phyloP scores from a whole-genome alignment of 2,888 invertebrate species.

The Caenorhabditis wallacei region DNA sequence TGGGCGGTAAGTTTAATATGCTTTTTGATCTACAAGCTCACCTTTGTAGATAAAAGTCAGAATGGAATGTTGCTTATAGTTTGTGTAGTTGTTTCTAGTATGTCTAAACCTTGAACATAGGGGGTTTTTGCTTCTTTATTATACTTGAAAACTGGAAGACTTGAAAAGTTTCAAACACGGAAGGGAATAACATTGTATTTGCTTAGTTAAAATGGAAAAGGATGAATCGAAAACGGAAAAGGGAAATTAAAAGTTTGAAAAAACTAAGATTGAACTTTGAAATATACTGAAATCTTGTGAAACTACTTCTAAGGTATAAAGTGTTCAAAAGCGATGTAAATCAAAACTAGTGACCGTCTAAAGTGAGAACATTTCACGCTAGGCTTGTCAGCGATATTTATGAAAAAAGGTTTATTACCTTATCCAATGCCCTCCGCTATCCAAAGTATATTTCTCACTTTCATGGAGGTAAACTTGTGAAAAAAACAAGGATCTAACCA shows the following conservation, averaged over 20 bases:
- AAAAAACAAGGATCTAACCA: slow-evolving; percentile 59
- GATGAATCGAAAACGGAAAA: slow-evolving; percentile 7
- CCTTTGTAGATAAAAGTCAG: slow-evolving; percentile 13
- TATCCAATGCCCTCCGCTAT: slow-evolving; percentile 10
- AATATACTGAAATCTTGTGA: neutral
- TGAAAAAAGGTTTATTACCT: slow-evolving; percentile 12
- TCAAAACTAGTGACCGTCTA: slow-evolving; percentile 27
- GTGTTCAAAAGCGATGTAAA: neutral
- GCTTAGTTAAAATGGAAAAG: slow-evolving; percentile 32
- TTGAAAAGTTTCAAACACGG: slow-evolving; percentile 38
- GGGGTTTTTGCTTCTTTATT: slow-evolving; percentile 19
- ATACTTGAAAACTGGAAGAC: slow-evolving; percentile 45
- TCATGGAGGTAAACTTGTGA: slow-evolving; percentile 57
- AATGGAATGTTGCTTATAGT: slow-evolving; percentile 56
- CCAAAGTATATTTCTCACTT: slow-evolving; percentile 24
- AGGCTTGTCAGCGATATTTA: slow-evolving; percentile 20
- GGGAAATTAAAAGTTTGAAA: neutral
- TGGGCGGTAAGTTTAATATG: slow-evolving; percentile 65
- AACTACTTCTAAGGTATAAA: neutral
- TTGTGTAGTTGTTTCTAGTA: slow-evolving; percentile 10
- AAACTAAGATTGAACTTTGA: neutral
- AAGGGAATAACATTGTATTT: slow-evolving; percentile 33
- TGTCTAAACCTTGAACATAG: slow-evolving; percentile 41
- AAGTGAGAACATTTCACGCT: slow-evolving; percentile 25
- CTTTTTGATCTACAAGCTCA: slow-evolving; percentile 59